Percentiles rank a stretch among this genome's conserved stretches.
phyloP scores from a whole-genome alignment of 2,888 invertebrate genomes.

The Zaprionus obscuricornis region DNA sequence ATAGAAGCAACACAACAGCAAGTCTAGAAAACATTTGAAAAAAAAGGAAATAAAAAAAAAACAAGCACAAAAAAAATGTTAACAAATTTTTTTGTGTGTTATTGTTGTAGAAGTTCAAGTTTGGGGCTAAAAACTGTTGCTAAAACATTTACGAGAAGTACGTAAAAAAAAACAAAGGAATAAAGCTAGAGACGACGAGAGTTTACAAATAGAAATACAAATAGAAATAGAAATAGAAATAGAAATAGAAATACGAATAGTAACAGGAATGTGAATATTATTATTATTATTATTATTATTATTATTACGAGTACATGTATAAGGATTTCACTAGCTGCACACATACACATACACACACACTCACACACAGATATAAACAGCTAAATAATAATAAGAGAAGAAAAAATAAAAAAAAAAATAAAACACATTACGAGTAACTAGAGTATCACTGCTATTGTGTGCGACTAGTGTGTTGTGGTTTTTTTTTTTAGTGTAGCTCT shows the following conservation, averaged over 20 bases:
- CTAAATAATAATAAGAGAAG: no score
- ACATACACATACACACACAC: no score
- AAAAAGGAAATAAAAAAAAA: conserved; percentile 18
- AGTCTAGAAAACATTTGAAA: conserved; percentile 21
- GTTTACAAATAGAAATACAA: conserved; percentile 2
- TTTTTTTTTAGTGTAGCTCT: conserved; percentile 6
- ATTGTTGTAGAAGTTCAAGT: no score
- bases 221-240: no score
- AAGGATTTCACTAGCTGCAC: conserved; percentile 35
- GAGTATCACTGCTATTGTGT: conserved; percentile 27
- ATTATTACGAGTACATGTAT: conserved; percentile 5
- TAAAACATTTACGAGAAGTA: conserved; percentile 43
- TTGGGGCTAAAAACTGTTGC: conserved; percentile 29
- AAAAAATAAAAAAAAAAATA: no score
- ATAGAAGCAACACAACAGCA: conserved; percentile 15
- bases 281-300: no score
- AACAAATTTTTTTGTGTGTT: conserved; percentile 27
- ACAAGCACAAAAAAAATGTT: conserved; percentile 14
- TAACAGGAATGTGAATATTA: no score
- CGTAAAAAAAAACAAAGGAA: no score
- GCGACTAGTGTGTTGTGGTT: conserved; percentile 3
- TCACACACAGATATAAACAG: no score
- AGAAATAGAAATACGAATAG: no score
- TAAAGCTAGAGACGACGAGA: no score
- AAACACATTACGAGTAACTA: conserved; percentile 44